Conservation (phyloP, 2,797 vertebrate genomes). For the Mico argentatus region DNA sequence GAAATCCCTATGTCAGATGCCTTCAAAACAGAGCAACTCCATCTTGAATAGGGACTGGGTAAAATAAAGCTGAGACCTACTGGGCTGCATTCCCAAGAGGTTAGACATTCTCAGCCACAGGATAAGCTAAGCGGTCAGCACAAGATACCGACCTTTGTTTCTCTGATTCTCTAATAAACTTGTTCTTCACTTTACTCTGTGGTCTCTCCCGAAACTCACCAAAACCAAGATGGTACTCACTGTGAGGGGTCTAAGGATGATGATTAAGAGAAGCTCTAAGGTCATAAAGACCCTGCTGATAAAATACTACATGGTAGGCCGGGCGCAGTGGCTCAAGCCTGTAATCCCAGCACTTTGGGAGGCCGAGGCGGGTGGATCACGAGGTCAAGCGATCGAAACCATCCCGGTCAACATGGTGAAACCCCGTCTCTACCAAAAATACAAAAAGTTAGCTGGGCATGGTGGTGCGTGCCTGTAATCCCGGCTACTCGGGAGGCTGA, state of each 20-base stretch:
- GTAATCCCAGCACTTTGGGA: too few relatives aligned
- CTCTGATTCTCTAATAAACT: too few relatives aligned
- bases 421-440: too few relatives aligned
- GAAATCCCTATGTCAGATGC: not conserved
- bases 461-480: too few relatives aligned
- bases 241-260: not conserved
- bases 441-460: too few relatives aligned
- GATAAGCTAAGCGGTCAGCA: not conserved
- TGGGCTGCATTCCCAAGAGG: not conserved
- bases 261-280: not conserved
- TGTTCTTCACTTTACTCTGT: too few relatives aligned
- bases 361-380: too few relatives aligned
- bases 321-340: too few relatives aligned
- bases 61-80: not conserved
- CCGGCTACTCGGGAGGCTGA: too few relatives aligned
- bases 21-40: not conserved
- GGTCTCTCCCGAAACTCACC: too few relatives aligned
- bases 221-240: not conserved
- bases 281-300: not conserved
- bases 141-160: not conserved
- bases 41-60: not conserved
- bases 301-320: not conserved
- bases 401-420: too few relatives aligned
- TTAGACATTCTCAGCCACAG: not conserved
- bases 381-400: too few relatives aligned